A percentile compares a stretch with the other conserved stretches of the same genome.
phyloP scores from a whole-genome alignment of 2,797 vertebrate genomes.

The Varecia variegata region DNA sequence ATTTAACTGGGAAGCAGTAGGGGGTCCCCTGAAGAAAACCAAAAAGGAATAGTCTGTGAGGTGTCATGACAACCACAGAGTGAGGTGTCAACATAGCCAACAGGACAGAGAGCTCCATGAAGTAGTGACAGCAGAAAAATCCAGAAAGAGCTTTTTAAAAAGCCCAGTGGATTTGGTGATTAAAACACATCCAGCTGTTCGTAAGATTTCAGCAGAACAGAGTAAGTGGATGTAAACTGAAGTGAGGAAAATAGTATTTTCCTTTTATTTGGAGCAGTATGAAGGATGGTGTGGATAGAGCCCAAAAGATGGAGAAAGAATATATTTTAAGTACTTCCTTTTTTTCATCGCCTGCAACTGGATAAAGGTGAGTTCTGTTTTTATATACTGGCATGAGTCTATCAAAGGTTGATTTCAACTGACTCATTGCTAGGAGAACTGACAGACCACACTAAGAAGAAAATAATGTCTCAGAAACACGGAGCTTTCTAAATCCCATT shows the following conservation, averaged over 20 bases:
- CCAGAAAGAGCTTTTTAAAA: neutral
- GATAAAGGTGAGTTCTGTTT: slow-evolving; percentile 38
- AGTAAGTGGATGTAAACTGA: neutral
- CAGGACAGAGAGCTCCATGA: neutral
- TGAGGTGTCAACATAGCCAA: neutral
- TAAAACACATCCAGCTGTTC: neutral
- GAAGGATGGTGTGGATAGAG: neutral
- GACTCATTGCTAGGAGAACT: slow-evolving; percentile 51
- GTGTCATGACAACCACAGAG: neutral
- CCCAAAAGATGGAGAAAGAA: neutral
- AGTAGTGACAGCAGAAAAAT: neutral
- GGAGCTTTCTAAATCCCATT: slow-evolving; percentile 41
- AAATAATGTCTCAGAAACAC: slow-evolving; percentile 57
- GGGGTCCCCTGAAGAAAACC: neutral
- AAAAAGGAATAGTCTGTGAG: neutral
- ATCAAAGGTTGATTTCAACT: slow-evolving; percentile 51
- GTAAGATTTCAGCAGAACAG: neutral
- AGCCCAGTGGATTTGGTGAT: neutral
- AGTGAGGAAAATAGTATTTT: slow-evolving; percentile 46
- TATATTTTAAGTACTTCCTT: neutral
- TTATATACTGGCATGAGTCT: slow-evolving; percentile 57
- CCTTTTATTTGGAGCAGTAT: neutral
- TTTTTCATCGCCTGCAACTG: neutral
- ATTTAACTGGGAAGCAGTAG: neutral
- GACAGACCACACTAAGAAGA: slow-evolving; percentile 58